Conservation (phyloP, 2,888 invertebrate species). For the Aporophyla nigra region DNA sequence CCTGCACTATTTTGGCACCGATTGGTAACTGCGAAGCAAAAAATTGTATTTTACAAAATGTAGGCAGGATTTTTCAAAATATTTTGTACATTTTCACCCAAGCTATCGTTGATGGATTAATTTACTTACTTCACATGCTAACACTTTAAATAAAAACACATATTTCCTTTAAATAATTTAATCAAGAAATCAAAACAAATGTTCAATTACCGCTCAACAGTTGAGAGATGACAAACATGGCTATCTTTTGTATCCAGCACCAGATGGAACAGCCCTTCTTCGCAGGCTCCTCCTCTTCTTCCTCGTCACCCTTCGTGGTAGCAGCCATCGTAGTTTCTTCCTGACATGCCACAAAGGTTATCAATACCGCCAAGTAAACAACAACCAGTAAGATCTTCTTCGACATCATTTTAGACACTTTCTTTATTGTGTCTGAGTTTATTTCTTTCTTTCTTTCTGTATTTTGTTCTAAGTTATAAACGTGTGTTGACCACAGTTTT, state of each 20-base stretch:
- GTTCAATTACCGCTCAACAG: constrained; percentile 81
- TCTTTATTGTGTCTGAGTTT: constrained; percentile 4
- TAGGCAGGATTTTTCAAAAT: background rate
- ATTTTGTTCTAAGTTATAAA: constrained; percentile 24
- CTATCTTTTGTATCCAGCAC: constrained; percentile 90
- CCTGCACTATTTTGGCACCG: background rate
- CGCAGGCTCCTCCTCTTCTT: constrained; percentile 83
- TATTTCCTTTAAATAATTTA: constrained; percentile 40
- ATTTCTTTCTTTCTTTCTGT: constrained; percentile 3
- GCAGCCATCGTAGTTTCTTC: constrained; percentile 80
- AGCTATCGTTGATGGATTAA: background rate
- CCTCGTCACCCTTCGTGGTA: constrained; percentile 78
- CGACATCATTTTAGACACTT: constrained; percentile 64
- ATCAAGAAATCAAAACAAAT: constrained; percentile 33
- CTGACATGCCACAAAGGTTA: constrained; percentile 77
- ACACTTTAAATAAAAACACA: background rate
- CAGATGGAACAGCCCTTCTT: constrained; percentile 87
- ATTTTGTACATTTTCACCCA: background rate
- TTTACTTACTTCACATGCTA: background rate
- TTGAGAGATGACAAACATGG: constrained; percentile 88
- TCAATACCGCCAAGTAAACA: constrained; percentile 70
- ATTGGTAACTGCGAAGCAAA: background rate
- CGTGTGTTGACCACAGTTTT: constrained; percentile 28
- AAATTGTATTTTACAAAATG: background rate
- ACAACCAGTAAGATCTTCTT: constrained; percentile 70